phyloP scores from a whole-genome alignment of 2,113 vertebrate genomes.

The Notechis scutatus region DNA sequence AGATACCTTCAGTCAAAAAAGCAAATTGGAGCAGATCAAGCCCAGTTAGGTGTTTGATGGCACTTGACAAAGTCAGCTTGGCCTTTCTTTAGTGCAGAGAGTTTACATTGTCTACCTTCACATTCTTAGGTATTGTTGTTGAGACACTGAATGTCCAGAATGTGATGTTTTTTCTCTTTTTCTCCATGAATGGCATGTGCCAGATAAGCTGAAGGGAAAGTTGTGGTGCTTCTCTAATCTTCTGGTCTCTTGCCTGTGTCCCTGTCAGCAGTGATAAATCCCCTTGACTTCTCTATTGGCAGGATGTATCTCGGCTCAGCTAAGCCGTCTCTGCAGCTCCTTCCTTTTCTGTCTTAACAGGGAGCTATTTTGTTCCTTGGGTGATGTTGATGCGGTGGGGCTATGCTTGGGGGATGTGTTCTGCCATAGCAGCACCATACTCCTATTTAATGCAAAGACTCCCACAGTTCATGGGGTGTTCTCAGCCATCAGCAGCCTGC shows the following conservation, averaged over 20 bases:
- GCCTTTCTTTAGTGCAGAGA: fast-evolving
- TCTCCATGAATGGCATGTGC: neutral
- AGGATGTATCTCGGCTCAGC: constrained; percentile 10
- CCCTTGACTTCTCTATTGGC: constrained; percentile 30
- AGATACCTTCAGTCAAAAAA: neutral
- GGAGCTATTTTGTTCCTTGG: neutral
- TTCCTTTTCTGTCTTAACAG: neutral
- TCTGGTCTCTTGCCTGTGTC: constrained; percentile 29
- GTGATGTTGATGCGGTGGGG: too few relatives aligned
- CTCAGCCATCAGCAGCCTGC: neutral
- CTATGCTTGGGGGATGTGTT: neutral
- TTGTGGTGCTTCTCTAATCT: constrained; percentile 24
- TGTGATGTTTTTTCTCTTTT: neutral
- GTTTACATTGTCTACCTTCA: neutral
- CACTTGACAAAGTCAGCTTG: neutral
- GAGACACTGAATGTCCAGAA: neutral
- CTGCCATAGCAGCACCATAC: neutral
- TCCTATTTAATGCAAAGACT: neutral
- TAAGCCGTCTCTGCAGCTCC: neutral
- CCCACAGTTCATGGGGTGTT: fast-evolving
- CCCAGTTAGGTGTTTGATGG: neutral
- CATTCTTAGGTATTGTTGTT: neutral
- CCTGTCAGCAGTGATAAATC: constrained; percentile 44
- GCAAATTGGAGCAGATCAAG: fast-evolving
- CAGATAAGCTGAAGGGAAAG: constrained; percentile 4